These are phyloP conservation scores for Metallyticus violacea DNA, from an alignment of 2,888 invertebrate species.

Conservation along the genomic window DNA sequence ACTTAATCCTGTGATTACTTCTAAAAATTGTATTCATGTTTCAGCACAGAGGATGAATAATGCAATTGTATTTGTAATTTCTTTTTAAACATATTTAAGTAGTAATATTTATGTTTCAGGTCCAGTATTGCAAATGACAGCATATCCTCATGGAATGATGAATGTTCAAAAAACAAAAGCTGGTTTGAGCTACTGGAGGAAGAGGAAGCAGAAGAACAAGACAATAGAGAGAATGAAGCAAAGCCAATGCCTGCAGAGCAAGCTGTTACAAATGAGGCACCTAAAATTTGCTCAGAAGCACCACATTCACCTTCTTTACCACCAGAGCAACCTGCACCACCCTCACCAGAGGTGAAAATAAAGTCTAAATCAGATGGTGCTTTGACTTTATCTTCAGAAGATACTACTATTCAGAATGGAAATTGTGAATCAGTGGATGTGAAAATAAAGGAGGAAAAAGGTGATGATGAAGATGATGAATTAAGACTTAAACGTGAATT, in stretches of 20 bases:
- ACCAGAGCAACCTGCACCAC: no score
- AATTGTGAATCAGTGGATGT: background rate
- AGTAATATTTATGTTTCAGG: background rate
- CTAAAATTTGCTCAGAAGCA: background rate
- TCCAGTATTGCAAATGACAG: background rate
- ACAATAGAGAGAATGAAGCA: background rate
- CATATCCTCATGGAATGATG: background rate
- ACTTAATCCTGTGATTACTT: no score
- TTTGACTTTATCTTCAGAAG: background rate
- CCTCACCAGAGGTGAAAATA: background rate
- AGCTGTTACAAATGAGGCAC: background rate
- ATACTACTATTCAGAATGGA: background rate
- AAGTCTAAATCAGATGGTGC: background rate
- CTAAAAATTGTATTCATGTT: no score
- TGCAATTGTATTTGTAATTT: no score
- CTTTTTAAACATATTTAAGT: no score
- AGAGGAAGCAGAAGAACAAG: constrained; percentile 1
- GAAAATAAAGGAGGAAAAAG: background rate
- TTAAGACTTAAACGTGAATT: background rate
- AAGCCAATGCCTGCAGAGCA: background rate
- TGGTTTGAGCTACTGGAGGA: constrained; percentile 23
- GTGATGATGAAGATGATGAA: background rate
- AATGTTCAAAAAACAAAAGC: constrained; percentile 6
- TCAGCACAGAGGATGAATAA: no score
- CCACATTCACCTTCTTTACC: no score